Percentiles rank a stretch among this genome's conserved stretches.
These are phyloP conservation scores for Eurystomus gularis DNA, from an alignment of 2,113 vertebrate species.

Conservation along the genomic window DNA sequence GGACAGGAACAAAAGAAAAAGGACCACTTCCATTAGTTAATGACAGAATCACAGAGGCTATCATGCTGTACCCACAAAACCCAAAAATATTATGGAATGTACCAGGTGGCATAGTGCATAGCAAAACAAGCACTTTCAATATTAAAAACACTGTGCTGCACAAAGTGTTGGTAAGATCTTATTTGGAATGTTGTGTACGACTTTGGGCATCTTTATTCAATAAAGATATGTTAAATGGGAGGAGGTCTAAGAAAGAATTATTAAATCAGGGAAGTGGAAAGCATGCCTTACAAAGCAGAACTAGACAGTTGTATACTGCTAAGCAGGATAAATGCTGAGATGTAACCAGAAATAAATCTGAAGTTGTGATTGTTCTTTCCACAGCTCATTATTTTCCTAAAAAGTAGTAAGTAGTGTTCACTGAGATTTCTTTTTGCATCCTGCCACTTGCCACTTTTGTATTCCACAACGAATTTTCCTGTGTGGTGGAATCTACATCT, in stretches of 20 bases:
- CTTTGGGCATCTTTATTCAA: neutral
- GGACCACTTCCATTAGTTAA: neutral
- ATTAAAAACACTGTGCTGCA: neutral
- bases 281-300: neutral
- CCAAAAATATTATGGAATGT: neutral
- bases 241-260: neutral
- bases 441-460: neutral
- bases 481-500: neutral
- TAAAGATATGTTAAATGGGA: neutral
- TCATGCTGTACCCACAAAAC: neutral
- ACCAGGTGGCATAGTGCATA: neutral
- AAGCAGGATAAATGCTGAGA: neutral
- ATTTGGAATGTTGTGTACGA: neutral
- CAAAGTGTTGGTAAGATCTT: neutral
- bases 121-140: neutral
- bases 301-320: neutral
- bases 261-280: neutral
- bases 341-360: neutral
- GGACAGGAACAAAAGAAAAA: neutral
- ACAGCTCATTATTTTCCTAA: neutral
- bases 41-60: neutral
- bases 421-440: neutral
- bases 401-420: neutral
- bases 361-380: neutral
- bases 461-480: neutral